These are phyloP conservation scores for Pemphredon lugubris DNA, from an alignment of 2,888 invertebrate species.

Conservation along the genomic window DNA sequence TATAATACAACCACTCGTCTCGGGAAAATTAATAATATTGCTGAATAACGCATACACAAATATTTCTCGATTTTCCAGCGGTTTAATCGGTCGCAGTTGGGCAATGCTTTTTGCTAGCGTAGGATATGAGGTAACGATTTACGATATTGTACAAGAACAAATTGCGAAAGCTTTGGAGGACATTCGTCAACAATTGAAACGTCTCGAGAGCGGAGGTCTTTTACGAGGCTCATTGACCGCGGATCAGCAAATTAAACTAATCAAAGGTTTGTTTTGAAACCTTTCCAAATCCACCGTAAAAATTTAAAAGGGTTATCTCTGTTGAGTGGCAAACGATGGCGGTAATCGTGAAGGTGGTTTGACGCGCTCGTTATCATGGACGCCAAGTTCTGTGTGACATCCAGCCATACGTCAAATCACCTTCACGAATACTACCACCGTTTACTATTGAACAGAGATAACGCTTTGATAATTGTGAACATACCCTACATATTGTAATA, in stretches of 20 bases:
- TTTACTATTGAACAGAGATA: too few relatives aligned
- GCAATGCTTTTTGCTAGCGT: constrained; percentile 97
- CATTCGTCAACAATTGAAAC: constrained; percentile 87
- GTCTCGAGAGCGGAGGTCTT: constrained; percentile 87
- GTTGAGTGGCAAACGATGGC: too few relatives aligned
- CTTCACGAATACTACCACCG: too few relatives aligned
- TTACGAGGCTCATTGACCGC: constrained; percentile 90
- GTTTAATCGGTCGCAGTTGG: constrained; percentile 97
- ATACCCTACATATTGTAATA: too few relatives aligned
- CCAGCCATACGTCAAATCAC: too few relatives aligned
- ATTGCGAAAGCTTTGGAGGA: constrained; percentile 88
- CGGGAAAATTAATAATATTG: background rate
- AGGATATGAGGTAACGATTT: constrained; percentile 93
- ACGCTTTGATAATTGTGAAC: too few relatives aligned
- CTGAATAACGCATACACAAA: background rate
- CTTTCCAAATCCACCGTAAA: background rate
- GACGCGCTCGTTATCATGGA: too few relatives aligned
- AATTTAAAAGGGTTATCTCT: too few relatives aligned
- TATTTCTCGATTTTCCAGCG: too few relatives aligned
- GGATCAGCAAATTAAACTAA: constrained; percentile 88
- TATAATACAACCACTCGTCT: background rate
- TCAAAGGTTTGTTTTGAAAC: constrained; percentile 84
- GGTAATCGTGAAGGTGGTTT: too few relatives aligned
- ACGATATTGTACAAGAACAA: constrained; percentile 90
- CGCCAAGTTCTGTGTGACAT: too few relatives aligned